Base-by-base conservation (phyloP, 1,140 invertebrate species). In the Drosophila yakuba region DNA sequence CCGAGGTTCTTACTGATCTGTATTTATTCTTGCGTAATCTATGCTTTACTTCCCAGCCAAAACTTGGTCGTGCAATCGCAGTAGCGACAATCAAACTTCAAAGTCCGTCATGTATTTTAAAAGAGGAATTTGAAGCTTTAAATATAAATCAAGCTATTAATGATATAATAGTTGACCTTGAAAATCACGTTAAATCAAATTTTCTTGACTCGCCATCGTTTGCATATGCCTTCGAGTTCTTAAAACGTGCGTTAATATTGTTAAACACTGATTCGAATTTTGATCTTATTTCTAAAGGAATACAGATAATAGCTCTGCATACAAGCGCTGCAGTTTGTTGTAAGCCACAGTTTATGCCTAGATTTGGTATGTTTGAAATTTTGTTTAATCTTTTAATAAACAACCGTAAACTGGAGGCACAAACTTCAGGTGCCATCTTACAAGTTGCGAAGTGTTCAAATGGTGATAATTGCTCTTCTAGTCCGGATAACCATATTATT, bases 161-260 rank as follows among this genome's bases (percentile, higher is more conserved):
- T 15, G 25, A 62, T 25, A 48, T 66, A 38, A 63, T 66, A 38
- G 4, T n/a, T 7, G 41, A 66, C 14, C 41, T 66, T 38, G 58
- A 90, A 17, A 78, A 74, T 7, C 14, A 62, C 23, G 44, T 63
- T 5, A 71, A 84, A 43, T 60, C 50, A 2, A 71, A 66, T 25
- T 12, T 44, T 8, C 72, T 89, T n/a, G 80, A 89, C 43, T 52
- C 80, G 0, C 95, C 97, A 2, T 95, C 95, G 0, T 97, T 98
- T 93, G 95, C 96, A 41, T 98, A 97, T 85, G 94, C 95, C 23
- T 98, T 98, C 91, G 96, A 96, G 6, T 94, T 98, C 60, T 92
- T 98, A 4, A 95, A 95, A 63, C 93, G 94, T 71, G 95, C 96
- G 60, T 80, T 97, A 35, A 85, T 93, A 7, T 67, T 78, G 67